These are phyloP conservation scores for Echeneis naucrates DNA, from an alignment of 2,797 vertebrate genomes.

Conservation along the genomic window DNA sequence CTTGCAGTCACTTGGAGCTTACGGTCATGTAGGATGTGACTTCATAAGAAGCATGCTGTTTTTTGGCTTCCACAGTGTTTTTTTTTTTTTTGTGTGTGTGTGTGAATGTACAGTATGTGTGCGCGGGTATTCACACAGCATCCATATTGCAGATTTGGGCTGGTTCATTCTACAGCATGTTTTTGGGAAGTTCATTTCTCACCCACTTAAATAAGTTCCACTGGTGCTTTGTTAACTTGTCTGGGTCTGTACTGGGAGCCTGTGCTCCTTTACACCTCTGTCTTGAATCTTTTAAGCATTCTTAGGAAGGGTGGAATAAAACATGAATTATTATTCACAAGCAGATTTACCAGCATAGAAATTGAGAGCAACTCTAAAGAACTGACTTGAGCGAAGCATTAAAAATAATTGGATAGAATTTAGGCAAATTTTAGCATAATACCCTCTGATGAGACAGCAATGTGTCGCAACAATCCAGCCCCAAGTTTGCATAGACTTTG, in stretches of 20 bases:
- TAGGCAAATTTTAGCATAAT: conserved; percentile 53
- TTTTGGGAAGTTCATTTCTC: conserved; percentile 57
- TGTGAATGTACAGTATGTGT: conserved; percentile 11
- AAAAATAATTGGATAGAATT: conserved; percentile 71
- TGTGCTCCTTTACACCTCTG: conserved; percentile 50
- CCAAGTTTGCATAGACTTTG: conserved; percentile 48
- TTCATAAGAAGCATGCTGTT: conserved; percentile 62
- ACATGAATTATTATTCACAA: conserved; percentile 59
- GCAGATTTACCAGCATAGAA: conserved; percentile 47
- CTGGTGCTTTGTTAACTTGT: conserved; percentile 56
- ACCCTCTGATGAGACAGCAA: conserved; percentile 61
- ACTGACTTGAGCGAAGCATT: conserved; percentile 53
- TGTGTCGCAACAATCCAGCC: conserved; percentile 36
- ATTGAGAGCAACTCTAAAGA: conserved; percentile 37
- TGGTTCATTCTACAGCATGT: conserved; percentile 58
- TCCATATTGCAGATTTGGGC: conserved; percentile 61
- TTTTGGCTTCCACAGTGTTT: conserved; percentile 58
- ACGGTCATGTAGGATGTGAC: conserved; percentile 66
- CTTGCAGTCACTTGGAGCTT: conserved; percentile 77
- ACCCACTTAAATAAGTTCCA: conserved; percentile 58
- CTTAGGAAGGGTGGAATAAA: conserved; percentile 66
- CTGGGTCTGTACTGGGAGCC: conserved; percentile 43
- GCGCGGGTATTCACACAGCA: conserved; percentile 46
- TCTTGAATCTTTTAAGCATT: conserved; percentile 71
- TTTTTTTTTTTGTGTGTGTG: conserved; percentile 48